Conservation (phyloP, 1,140 invertebrate genomes). For the Lanistes nyassanus region DNA sequence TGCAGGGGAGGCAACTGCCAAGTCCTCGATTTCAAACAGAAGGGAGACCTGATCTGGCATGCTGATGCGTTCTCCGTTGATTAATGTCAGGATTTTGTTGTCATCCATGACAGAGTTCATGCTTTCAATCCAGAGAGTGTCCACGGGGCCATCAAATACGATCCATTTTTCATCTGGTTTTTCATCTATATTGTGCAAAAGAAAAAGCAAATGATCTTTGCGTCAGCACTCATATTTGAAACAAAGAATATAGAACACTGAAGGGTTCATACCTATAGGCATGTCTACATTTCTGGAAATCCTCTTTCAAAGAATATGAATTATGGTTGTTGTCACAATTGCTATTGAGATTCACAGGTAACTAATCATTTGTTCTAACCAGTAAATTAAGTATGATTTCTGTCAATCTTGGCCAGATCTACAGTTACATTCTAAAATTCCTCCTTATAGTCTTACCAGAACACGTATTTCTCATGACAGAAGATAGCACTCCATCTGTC, state of each 20-base stretch:
- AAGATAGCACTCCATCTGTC: conserved; percentile 86
- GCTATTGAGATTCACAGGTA: no score
- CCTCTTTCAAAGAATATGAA: no score
- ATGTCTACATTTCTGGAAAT: no score
- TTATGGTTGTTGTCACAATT: no score
- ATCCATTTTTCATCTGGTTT: conserved; percentile 75
- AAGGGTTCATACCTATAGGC: no score
- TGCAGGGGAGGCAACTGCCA: conserved; percentile 67
- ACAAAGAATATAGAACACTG: no score
- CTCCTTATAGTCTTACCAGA: conserved; percentile 61
- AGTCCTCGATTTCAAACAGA: conserved; percentile 68
- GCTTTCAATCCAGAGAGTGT: conserved; percentile 69
- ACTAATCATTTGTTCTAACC: no score
- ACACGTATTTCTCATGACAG: conserved; percentile 84
- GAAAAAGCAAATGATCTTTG: not conserved
- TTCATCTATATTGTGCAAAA: conserved; percentile 71
- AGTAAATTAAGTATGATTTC: no score
- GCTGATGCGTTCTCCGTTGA: conserved; percentile 68
- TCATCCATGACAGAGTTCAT: conserved; percentile 69
- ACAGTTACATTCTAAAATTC: no score
- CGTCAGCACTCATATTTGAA: no score
- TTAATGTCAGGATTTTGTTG: conserved; percentile 71
- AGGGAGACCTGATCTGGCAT: conserved; percentile 67
- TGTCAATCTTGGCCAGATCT: no score
- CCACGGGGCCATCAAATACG: conserved; percentile 67